Base-by-base conservation (phyloP, 2,797 vertebrate genomes). In the Bovichtus diacanthus region DNA sequence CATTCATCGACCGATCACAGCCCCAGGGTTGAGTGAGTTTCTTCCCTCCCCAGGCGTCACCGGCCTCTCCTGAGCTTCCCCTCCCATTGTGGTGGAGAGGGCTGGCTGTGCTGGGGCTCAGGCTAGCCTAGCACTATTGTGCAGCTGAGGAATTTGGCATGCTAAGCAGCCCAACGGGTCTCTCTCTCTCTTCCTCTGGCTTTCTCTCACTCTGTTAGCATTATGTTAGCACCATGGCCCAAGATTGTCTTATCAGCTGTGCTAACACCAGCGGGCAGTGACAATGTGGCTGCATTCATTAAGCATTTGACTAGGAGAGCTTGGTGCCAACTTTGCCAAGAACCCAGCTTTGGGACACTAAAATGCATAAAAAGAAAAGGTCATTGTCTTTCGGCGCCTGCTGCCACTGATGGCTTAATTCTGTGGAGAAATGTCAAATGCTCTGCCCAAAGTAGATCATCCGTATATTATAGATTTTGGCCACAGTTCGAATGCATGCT, bases 101-200 rank as follows among this genome's bases (percentile, higher is more conserved):
- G 76, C 90, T 84, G 90, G 86, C 87, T 86, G 85, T 90, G 84
- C 88, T 80, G 85, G 91, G 87, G 83, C 83, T 87, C 83, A 59
- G 69, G 80, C 89, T 91, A 78, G 84, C 91, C 87, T 80, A 80
- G 83, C 82, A 87, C 93, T 87, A 92, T 93, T 92, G 92, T 94
- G 86, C 89, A 89, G 86, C 91, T 93, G 91, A 94, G 92, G 93
- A 93, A 93, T 94, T 93, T 92, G 90, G 90, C 90, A 88, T 83
- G 82, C 86, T 88, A 90, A 87, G 86, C 87, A 91, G 88, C 86
- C 82, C 80, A 63, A 80, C 49, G 53, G 76, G 61, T 77, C 75
- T 63, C 77, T 80, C 67, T 44, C 27, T 63, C 31, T 53, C 76
- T 59, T 51, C 46, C 73, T 67, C 70, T 65, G 46, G 46, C 74